A percentile compares a stretch with the other conserved stretches of the same genome.
Conservation (phyloP, 2,113 vertebrate genomes). For the Chionis minor region DNA sequence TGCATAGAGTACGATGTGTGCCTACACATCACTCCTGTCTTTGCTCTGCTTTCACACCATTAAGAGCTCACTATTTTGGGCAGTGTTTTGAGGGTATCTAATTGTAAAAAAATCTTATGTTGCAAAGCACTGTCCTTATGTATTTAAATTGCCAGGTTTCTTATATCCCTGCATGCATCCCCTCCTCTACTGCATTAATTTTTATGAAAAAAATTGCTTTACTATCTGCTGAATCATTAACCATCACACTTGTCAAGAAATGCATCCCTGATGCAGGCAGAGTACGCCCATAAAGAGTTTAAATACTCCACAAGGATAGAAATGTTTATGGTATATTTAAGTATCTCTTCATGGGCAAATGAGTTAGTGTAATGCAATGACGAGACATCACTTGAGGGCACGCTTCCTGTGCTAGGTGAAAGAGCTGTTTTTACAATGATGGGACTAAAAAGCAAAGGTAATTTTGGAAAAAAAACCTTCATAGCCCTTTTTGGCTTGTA, state of each 20-base stretch:
- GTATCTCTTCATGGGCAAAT: background rate
- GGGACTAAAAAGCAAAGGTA: background rate
- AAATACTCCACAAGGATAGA: background rate
- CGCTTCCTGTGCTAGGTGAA: background rate
- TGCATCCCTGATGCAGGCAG: background rate
- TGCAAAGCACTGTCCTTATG: background rate
- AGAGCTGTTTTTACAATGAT: background rate
- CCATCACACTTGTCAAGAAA: slow-evolving; percentile 8
- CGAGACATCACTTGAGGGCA: background rate
- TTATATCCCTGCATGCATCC: background rate
- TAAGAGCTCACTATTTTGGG: background rate
- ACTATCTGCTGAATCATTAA: slow-evolving; percentile 62
- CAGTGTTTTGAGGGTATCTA: background rate
- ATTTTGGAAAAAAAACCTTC: background rate
- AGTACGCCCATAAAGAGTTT: slow-evolving; percentile 32
- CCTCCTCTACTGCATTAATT: slow-evolving; percentile 18
- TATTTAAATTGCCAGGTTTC: background rate
- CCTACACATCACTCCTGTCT: background rate
- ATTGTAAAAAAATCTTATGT: background rate
- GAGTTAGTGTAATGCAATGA: background rate
- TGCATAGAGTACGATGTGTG: background rate
- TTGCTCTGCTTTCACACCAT: background rate
- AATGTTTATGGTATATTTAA: slow-evolving; percentile 23
- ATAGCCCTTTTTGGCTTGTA: background rate
- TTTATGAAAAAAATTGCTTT: background rate